Base-by-base conservation (phyloP, 2,797 vertebrate genomes). In the Coilia nasus region DNA sequence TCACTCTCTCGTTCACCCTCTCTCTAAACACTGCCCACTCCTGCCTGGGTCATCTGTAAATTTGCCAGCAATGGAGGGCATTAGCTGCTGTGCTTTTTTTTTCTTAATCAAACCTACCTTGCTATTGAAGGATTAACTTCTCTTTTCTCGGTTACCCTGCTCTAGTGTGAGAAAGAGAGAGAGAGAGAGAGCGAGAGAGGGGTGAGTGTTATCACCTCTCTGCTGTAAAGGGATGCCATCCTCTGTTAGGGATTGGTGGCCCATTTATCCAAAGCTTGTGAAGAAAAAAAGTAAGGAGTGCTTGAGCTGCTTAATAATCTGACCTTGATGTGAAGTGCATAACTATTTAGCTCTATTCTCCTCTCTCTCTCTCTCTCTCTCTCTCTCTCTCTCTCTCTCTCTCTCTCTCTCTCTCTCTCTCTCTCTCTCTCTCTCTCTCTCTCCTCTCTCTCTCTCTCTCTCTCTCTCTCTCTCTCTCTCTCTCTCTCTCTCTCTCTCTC, bases 241-340 rank as follows among this genome's bases (percentile, higher is more conserved):
- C 15, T 75, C 31, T 75, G 50, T 44, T 21, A 14, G 35, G 71
- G 17, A 35, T 78, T 19, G 71, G 17, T 78, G 35, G 4, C 71
- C 71, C 19, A 44, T 54, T 35, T 25, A 81, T 47, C 67, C 80
- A 81, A 47, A 44, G 81, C 23, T 59, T 84, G 85, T 90, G 60
- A 67, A 64, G 35, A 50, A 46, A 84, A n/a, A 17, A 19, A 78
- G 31, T 19, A 35, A 78, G 1, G 6, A 71, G 64, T 75, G 67
- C 67, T 75, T 75, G 67, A 75, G 31, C 67, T 75, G 28, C 67
- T 75, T 75, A 75, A 75, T 41, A 78, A 78, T 41, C 71, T 80
- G 78, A 41, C 23, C 47, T 81, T 67, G 75, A 86, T 44, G 57
- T 85, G 83, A 82, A 54, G n/a, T 84, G 80, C 54, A 17, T 84